A percentile compares a stretch with the other conserved stretches of the same genome.
phyloP scores from a whole-genome alignment of 2,888 invertebrate species.

The Diarsia rubi region DNA sequence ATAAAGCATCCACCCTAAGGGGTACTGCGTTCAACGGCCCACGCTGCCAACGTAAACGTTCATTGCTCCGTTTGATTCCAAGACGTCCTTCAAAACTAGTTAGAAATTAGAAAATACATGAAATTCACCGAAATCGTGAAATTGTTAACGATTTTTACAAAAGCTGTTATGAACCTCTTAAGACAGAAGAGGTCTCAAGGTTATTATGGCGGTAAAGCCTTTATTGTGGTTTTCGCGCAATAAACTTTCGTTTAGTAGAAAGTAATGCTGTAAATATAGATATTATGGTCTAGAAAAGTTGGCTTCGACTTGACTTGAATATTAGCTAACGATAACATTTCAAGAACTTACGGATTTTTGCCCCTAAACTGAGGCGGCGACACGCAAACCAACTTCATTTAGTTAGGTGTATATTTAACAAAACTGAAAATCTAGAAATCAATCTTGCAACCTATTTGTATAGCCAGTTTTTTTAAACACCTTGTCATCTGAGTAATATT shows the following conservation, averaged over 20 bases:
- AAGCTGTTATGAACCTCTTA: constrained; percentile 11
- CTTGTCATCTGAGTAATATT: not conserved
- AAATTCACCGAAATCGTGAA: constrained; percentile 17
- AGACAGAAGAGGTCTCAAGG: constrained; percentile 18
- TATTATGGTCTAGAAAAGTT: constrained; percentile 23
- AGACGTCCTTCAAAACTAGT: constrained; percentile 56
- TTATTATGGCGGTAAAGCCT: constrained; percentile 27
- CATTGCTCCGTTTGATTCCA: constrained; percentile 43
- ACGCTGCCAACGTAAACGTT: constrained; percentile 40
- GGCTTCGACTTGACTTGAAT: constrained; percentile 4
- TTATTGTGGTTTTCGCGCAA: constrained; percentile 40
- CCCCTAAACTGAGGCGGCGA: constrained; percentile 1
- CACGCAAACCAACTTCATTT: constrained; percentile 19
- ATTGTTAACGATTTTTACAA: constrained; percentile 5
- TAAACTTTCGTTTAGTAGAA: constrained; percentile 49
- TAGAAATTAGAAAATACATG: constrained; percentile 29
- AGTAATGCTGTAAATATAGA: constrained; percentile 32
- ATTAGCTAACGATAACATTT: constrained; percentile 21
- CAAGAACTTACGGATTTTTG: constrained; percentile 22
- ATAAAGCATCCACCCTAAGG: constrained; percentile 30
- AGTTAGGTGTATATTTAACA: not conserved
- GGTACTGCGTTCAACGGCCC: constrained; percentile 36
- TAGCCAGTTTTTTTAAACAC: not conserved
- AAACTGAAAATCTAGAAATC: not conserved
- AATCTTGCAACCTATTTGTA: not conserved